phyloP scores from a whole-genome alignment of 2,888 invertebrate species.

The Eustalomyia histrio region DNA sequence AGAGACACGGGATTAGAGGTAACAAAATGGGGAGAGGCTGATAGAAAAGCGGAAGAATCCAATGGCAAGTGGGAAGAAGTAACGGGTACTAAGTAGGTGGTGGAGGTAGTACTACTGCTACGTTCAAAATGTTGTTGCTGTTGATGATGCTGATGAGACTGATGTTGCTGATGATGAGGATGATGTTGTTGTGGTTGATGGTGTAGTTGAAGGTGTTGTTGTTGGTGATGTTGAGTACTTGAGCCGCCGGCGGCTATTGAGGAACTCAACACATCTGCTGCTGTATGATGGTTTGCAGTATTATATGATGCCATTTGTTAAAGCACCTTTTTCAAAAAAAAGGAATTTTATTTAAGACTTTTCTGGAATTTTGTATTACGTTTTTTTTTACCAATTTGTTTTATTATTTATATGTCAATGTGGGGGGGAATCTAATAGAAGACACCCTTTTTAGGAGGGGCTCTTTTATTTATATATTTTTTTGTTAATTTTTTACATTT shows the following conservation, averaged over 20 bases:
- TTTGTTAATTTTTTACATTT: constrained; percentile 18
- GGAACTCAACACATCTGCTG: constrained; percentile 73
- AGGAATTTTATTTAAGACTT: constrained; percentile 8
- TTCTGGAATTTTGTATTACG: constrained; percentile 9
- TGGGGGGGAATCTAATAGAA: constrained; percentile 8
- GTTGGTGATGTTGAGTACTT: constrained; percentile 53
- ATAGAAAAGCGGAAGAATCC: constrained; percentile 65
- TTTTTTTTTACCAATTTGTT: constrained; percentile 12
- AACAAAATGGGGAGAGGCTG: constrained; percentile 70
- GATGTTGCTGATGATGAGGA: constrained; percentile 30
- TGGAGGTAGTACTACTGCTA: constrained; percentile 64
- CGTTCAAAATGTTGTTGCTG: constrained; percentile 67
- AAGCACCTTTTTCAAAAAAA: not conserved
- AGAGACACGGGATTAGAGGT: constrained; percentile 65
- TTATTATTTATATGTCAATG: not conserved
- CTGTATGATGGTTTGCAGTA: constrained; percentile 61
- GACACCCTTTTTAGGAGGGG: constrained; percentile 32
- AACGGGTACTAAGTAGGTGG: constrained; percentile 74
- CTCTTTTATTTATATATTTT: constrained; percentile 17
- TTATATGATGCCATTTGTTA: constrained; percentile 73
- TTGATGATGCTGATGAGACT: constrained; percentile 23
- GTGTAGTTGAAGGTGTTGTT: constrained; percentile 6
- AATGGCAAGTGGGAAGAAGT: constrained; percentile 70
- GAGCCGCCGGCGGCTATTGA: constrained; percentile 67
- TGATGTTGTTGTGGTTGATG: constrained; percentile 42